Conservation (phyloP, 1,140 invertebrate genomes). For the Drosophila neocordata region DNA sequence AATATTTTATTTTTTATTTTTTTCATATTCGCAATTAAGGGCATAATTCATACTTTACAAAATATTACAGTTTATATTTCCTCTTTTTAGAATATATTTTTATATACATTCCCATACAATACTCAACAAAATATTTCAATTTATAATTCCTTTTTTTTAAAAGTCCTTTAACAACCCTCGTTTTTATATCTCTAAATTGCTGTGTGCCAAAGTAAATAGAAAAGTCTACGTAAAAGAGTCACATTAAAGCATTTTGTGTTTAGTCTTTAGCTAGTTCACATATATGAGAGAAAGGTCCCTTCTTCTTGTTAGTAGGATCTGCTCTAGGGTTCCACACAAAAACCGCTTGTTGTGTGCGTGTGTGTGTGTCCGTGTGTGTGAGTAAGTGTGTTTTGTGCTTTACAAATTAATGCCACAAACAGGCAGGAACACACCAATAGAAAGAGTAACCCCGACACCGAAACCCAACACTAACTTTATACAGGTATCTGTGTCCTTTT, state of each 20-base stretch:
- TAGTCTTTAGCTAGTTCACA: slow-evolving; percentile 49
- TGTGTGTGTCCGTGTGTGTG: not conserved
- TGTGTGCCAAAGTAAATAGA: slow-evolving; percentile 22
- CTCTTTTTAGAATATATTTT: no score
- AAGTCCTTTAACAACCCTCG: slow-evolving; percentile 20
- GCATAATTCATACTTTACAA: no score
- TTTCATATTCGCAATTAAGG: no score
- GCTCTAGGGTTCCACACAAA: slow-evolving; percentile 17
- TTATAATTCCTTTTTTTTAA: not conserved
- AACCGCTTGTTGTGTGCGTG: slow-evolving; percentile 58
- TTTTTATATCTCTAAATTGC: not conserved
- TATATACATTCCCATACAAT: no score
- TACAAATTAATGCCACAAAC: slow-evolving; percentile 56
- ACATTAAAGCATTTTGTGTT: slow-evolving; percentile 54
- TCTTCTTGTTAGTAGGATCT: slow-evolving; percentile 19
- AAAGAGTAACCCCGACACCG: not conserved
- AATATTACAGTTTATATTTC: no score
- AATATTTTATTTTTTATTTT: no score
- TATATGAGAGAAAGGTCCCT: not conserved
- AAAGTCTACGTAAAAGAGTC: slow-evolving; percentile 48
- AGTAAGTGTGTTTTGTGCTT: slow-evolving; percentile 21
- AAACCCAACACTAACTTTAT: slow-evolving; percentile 31
- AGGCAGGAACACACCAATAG: slow-evolving; percentile 34
- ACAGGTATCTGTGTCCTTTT: slow-evolving; percentile 34
- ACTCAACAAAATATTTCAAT: no score